Evolutionary conservation across 2,113 vertebrate genomes (phyloP), one percentile per base, ranked within the genome.

Genomic region (Heterocephalus glaber): DNA sequence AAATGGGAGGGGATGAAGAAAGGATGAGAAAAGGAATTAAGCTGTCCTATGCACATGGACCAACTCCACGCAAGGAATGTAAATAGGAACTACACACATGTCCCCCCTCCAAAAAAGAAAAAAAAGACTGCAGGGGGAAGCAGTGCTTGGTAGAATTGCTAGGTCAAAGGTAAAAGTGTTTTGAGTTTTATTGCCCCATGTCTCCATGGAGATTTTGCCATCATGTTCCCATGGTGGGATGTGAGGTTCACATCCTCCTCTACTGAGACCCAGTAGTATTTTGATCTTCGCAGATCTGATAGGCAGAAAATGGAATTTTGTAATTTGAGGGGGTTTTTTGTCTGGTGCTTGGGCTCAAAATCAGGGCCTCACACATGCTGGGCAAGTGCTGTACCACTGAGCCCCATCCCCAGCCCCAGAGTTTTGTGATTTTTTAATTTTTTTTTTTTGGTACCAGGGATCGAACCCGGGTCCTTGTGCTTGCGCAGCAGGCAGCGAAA

Each of bases 211-310:
- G 10, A 3, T 8, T 35, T 92, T 4, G 17, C 56, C 85, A 3
- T 33, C 16, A 0, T 17, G 35, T 38, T 38, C 33, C 54, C 35
- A 0, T 28, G 0, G 41, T 41, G 12, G 14, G 58, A 3, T 38
- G 0, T 1, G 83, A 41, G 4, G 66, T 17, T 49, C 2, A 0
- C 2, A 2, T 9, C 54, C 56, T 56, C 14, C 47, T 22, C 44
- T 3, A 0, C 33, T 28, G 35, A 52, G 54, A 10, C 54, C 20
- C 14, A 2, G 10, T 54, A 16, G 54, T 24, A 19, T 52, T 63
- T 65, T 20, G 44, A 17, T 11, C 54, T 89, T 88, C 68, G 54
- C 47, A 58, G 2, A 44, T 52, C 41, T 9, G 44, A 16, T 5
- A n/a, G 33, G 63, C 20, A 22, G 14, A 58, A 72, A 49, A 13